Evolutionary conservation across 2,113 vertebrate species (phyloP).

Genomic region (Agelaius tricolor): DNA sequence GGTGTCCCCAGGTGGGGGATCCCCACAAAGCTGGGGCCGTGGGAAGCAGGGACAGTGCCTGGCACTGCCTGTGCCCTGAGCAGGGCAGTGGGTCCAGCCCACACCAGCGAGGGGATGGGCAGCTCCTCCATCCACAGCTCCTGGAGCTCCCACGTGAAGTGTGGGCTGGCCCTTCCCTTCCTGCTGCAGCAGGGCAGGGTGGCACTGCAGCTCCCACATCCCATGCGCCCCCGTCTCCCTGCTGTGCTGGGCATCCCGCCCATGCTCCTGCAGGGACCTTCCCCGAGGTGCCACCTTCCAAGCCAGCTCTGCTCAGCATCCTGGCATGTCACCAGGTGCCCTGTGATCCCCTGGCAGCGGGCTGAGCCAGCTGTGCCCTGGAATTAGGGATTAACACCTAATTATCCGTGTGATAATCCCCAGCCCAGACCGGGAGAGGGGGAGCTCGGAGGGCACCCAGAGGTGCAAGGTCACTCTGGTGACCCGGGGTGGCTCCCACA

Average conservation of each 20-base stretch:
- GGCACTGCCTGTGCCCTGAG: background rate
- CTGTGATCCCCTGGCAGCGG: background rate
- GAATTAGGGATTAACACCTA: background rate
- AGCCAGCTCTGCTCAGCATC: background rate
- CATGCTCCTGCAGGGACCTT: background rate
- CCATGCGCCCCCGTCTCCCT: background rate
- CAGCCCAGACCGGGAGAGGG: background rate
- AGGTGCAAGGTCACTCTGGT: background rate
- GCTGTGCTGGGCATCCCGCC: background rate
- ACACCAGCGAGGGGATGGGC: background rate
- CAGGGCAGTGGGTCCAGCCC: background rate
- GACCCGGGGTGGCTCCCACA: background rate
- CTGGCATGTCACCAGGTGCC: fast-evolving
- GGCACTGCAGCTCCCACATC: background rate
- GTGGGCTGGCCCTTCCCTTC: background rate
- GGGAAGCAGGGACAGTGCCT: background rate
- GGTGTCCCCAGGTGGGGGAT: background rate
- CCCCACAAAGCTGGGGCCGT: background rate
- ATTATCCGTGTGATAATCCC: background rate
- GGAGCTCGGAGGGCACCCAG: background rate
- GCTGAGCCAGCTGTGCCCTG: background rate
- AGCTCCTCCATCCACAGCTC: background rate
- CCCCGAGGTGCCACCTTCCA: background rate
- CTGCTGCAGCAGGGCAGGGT: background rate
- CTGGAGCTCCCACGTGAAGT: fast-evolving